Evolutionary conservation across 2,797 vertebrate species (phyloP).

Genomic region (Taenioides sp.): DNA sequence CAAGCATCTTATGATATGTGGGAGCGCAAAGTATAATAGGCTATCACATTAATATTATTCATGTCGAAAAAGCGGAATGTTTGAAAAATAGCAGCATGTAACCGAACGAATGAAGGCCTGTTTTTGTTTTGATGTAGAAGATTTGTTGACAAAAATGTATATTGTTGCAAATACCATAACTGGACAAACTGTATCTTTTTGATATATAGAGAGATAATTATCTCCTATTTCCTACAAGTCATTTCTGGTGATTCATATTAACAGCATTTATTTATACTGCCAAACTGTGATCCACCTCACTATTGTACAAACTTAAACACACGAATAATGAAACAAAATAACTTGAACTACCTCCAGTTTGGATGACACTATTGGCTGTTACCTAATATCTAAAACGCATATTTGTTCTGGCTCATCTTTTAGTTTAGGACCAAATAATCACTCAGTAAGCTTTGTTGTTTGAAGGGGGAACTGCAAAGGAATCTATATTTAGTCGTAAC

Average conservation of each 20-base stretch:
- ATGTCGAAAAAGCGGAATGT: no score
- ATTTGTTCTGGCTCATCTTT: background rate
- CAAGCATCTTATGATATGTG: no score
- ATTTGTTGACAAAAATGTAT: no score
- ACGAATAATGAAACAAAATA: background rate
- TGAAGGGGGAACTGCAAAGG: conserved; percentile 8
- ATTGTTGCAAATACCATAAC: background rate
- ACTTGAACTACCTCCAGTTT: conserved; percentile 5
- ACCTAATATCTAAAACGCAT: conserved; percentile 4
- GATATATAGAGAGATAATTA: background rate
- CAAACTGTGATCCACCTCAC: background rate
- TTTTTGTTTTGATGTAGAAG: background rate
- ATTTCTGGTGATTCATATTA: background rate
- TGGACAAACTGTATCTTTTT: background rate
- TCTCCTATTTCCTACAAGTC: background rate
- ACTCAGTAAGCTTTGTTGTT: conserved; percentile 30
- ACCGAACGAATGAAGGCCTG: background rate
- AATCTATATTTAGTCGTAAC: conserved; percentile 31
- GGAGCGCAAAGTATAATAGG: no score
- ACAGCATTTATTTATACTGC: background rate
- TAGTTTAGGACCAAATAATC: conserved; percentile 8
- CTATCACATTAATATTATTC: no score
- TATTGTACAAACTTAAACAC: background rate
- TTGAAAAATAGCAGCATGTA: no score
- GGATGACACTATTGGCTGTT: conserved; percentile 8